A percentile compares a stretch with the other conserved stretches of the same genome.
Evolutionary conservation across 2,797 vertebrate species (phyloP).

Genomic region (Danio albolineatus): DNA sequence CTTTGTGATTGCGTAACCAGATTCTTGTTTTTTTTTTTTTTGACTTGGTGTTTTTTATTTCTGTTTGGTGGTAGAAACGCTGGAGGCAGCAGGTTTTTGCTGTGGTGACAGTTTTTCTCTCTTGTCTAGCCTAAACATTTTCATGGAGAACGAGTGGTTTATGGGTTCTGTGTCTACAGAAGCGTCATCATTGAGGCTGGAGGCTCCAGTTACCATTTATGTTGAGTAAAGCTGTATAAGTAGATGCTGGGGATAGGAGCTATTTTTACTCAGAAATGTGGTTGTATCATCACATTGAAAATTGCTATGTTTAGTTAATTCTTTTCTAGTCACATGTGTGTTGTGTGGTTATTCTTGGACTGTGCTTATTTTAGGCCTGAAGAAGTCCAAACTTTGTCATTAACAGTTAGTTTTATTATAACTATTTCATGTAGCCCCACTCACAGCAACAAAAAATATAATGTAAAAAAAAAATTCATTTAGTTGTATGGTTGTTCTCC

Average conservation of each 20-base stretch:
- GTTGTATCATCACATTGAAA: background rate
- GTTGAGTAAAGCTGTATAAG: background rate
- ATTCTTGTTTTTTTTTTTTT: background rate
- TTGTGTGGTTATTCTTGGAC: too few relatives aligned
- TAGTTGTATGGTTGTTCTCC: too few relatives aligned
- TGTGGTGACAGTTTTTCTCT: slow-evolving; percentile 22
- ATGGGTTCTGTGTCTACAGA: slow-evolving; percentile 1
- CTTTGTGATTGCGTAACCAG: background rate
- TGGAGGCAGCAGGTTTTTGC: background rate
- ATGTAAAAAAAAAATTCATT: too few relatives aligned
- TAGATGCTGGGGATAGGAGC: slow-evolving; percentile 6
- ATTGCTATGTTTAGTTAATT: background rate
- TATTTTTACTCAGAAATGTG: background rate
- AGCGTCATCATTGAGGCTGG: background rate
- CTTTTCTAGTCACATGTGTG: too few relatives aligned
- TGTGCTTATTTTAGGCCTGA: too few relatives aligned
- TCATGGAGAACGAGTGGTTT: slow-evolving; percentile 21
- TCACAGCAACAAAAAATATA: too few relatives aligned
- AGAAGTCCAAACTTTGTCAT: too few relatives aligned
- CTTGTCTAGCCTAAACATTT: slow-evolving; percentile 26
- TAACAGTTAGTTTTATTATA: too few relatives aligned
- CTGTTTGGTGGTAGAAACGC: background rate
- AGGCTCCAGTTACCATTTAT: background rate
- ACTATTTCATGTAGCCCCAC: too few relatives aligned
- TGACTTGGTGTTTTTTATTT: background rate